phyloP scores from a whole-genome alignment of 2,888 invertebrate genomes.

The Sussaba pulchella region DNA sequence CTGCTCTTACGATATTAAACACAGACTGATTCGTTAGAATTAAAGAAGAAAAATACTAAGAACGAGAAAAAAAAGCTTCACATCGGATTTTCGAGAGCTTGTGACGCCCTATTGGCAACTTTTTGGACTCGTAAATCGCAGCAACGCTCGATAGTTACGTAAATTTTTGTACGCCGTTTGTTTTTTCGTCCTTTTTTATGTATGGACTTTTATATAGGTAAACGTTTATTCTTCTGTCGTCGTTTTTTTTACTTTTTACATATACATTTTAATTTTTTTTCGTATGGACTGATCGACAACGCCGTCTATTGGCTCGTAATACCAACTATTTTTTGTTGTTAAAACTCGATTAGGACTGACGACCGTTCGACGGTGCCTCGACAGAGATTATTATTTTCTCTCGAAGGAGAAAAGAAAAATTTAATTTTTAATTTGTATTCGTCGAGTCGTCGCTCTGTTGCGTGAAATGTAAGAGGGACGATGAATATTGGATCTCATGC shows the following conservation, averaged over 20 bases:
- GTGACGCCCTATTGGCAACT: not conserved
- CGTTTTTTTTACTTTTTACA: too few species aligned
- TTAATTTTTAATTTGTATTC: slow-evolving; percentile 19
- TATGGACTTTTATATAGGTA: not conserved
- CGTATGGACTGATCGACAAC: slow-evolving; percentile 49
- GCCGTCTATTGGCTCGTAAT: slow-evolving; percentile 53
- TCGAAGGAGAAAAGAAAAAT: too few species aligned
- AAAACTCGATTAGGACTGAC: slow-evolving; percentile 28
- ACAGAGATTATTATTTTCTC: not conserved
- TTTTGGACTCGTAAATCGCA: not conserved
- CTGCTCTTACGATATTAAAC: slow-evolving; percentile 7
- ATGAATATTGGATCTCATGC: slow-evolving; percentile 27
- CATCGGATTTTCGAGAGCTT: not conserved
- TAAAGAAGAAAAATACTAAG: slow-evolving; percentile 6
- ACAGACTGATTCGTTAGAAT: slow-evolving; percentile 50
- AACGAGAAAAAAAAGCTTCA: not conserved
- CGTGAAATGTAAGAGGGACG: slow-evolving; percentile 18
- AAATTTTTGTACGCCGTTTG: slow-evolving; percentile 17
- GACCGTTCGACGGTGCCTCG: slow-evolving; percentile 9
- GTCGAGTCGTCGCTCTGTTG: not conserved
- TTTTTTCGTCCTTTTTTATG: not conserved
- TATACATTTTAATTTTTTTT: slow-evolving; percentile 33
- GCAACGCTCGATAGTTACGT: not conserved
- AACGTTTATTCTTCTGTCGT: slow-evolving; percentile 9
- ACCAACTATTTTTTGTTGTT: slow-evolving; percentile 36